Evolutionary conservation across 2,797 vertebrate species (phyloP).

Genomic region (Notolepis coatsorum): DNA sequence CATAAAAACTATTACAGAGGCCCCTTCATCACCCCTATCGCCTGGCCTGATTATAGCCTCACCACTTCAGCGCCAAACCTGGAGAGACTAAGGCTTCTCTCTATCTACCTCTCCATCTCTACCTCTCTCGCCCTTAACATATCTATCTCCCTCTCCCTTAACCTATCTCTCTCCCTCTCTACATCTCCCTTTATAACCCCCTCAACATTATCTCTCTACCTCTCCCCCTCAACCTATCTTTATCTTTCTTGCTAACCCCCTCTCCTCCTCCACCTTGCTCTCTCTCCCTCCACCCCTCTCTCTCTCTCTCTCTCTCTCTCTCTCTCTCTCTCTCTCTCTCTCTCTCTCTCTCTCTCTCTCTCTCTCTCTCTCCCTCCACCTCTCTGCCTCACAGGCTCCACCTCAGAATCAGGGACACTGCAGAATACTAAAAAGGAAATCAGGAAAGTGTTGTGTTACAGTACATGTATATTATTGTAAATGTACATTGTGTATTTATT

Average conservation of each 20-base stretch:
- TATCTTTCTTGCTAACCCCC: constrained; percentile 1
- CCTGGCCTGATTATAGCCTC: constrained; percentile 80
- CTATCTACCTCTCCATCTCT: constrained; percentile 41
- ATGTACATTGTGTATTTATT: too few relatives aligned
- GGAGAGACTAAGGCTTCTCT: constrained; percentile 61
- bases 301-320: constrained; percentile 50
- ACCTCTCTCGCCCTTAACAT: too few relatives aligned
- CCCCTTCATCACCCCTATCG: constrained; percentile 80
- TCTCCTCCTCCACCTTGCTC: too few relatives aligned
- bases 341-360: constrained; percentile 30
- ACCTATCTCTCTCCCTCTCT: constrained; percentile 67
- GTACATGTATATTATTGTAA: too few relatives aligned
- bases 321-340: constrained; percentile 49
- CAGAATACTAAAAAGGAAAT: too few relatives aligned
- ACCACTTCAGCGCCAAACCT: constrained; percentile 63
- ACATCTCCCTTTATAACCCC: constrained; percentile 39
- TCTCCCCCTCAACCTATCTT: constrained; percentile 49
- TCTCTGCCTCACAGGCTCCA: constrained; percentile 63
- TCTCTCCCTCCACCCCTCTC: constrained; percentile 55
- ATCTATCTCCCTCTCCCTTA: too few relatives aligned
- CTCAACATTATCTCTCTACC: too few relatives aligned
- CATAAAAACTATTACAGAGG: constrained; percentile 85
- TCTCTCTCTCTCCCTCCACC: too few relatives aligned
- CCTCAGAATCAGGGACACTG: constrained; percentile 62
- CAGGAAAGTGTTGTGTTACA: too few relatives aligned